These are phyloP conservation scores for Micronycteris hirsuta DNA, from an alignment of 2,113 vertebrate species.

Conservation along the genomic window DNA sequence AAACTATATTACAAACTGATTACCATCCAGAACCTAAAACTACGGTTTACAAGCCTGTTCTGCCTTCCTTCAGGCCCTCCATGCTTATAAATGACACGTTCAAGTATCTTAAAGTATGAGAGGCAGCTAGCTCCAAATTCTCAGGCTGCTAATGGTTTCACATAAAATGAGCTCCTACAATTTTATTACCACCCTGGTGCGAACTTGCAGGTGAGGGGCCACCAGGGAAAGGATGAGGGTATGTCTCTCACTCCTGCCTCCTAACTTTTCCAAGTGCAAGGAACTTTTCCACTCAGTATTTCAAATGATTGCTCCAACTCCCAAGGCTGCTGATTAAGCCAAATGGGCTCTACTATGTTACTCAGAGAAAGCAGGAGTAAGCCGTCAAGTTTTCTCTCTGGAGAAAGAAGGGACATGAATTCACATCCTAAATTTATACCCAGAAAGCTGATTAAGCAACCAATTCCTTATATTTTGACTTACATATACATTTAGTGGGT, in stretches of 20 bases:
- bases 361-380: not conserved
- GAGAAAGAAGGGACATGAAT: slow-evolving; percentile 6
- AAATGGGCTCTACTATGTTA: slow-evolving; percentile 37
- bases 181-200: slow-evolving; percentile 76
- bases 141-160: slow-evolving; percentile 82
- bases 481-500: not conserved
- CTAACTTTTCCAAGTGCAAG: slow-evolving; percentile 73
- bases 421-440: not conserved
- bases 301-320: slow-evolving; percentile 68
- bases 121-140: slow-evolving; percentile 79
- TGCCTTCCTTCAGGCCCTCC: slow-evolving; percentile 76
- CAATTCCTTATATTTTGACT: slow-evolving; percentile 23
- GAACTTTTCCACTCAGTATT: slow-evolving; percentile 65
- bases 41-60: slow-evolving; percentile 81
- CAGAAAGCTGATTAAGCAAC: slow-evolving; percentile 36
- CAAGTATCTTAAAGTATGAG: slow-evolving; percentile 80
- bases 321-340: slow-evolving; percentile 45
- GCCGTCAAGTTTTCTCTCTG: slow-evolving; percentile 34
- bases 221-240: slow-evolving; percentile 78
- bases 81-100: slow-evolving; percentile 83
- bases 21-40: slow-evolving; percentile 62
- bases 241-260: slow-evolving; percentile 62
- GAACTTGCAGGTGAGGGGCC: slow-evolving; percentile 78
- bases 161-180: slow-evolving; percentile 81
- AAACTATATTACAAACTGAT: slow-evolving; percentile 55